Base-by-base conservation (phyloP, 1,140 invertebrate genomes). In the Thereuonema tuberculata region DNA sequence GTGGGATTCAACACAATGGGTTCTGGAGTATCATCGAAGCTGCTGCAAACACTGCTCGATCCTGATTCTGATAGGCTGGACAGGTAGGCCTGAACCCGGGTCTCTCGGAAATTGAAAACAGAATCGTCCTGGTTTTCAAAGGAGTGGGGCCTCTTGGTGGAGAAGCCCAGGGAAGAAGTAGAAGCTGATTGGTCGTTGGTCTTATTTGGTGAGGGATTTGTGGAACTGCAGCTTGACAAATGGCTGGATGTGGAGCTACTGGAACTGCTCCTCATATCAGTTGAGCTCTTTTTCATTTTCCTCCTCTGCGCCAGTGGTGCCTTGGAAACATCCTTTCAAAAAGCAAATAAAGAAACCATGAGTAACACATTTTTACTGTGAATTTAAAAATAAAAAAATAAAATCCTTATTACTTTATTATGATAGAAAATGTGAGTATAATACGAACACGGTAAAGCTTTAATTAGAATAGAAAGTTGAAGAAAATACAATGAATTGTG, bases 261-360 rank as follows among this genome's bases (percentile, higher is more conserved):
- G 43, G 72, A 74, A 61, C 72, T 70, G 62, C 73, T 75, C 27
- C 74, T 64, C 49, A 68, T 69, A 62, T 70, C 73, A 20, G 78
- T 78, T 2, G 77, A 78, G 26, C 77, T 78, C 66, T 83, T 82
- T 64, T 85, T 85, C 59, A 80, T 68, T 65, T 83, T 80, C 9
- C 85, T 72, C 26, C 85, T 72, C 69, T 85, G 82, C 31, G 84
- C 85, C 21, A 88, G 70, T 61, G 83, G 82, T 0, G 85, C 84
- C 58, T 80, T 82, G 25, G 77, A 74, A 59, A 85, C 84, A 67
- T 81, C 80, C 68, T 79, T 67, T 20, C 53, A 23, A n/a, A n/a
- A n/a, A n/a, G n/a, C 63, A 43, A 43, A 43, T 43, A 43, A 43
- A 9, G n/a, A 43, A 43, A 43, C 37, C 9, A 43, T 43, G 37